These are phyloP conservation scores for Gallinago undulata DNA, from an alignment of 2,113 vertebrate genomes.

Conservation along the genomic window DNA sequence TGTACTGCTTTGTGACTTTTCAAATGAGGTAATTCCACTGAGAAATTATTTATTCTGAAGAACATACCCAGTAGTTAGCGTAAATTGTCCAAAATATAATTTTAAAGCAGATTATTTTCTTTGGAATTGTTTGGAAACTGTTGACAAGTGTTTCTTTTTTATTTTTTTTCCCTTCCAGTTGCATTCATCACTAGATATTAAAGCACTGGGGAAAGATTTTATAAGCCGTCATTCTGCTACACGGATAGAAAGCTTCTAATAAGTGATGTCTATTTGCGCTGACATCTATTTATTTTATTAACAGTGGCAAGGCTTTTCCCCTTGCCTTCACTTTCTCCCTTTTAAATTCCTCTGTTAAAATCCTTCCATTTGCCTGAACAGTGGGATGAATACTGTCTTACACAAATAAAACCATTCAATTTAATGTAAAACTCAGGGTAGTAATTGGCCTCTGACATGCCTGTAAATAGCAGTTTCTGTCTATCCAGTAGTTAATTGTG, in stretches of 20 bases:
- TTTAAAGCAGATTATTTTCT: background rate
- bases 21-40: background rate
- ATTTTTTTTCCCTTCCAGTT: background rate
- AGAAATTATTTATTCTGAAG: background rate
- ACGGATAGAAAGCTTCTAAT: background rate
- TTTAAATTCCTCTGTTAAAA: background rate
- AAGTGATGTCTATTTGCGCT: background rate
- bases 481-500: background rate
- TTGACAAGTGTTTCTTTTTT: background rate
- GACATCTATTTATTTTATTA: conserved; percentile 28
- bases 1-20: background rate
- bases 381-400: background rate
- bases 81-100: background rate
- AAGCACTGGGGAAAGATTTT: background rate
- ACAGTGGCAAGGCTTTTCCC: background rate
- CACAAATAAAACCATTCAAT: background rate
- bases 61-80: background rate
- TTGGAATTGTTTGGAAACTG: background rate
- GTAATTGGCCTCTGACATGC: background rate
- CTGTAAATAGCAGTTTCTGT: background rate
- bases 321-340: background rate
- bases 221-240: background rate
- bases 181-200: background rate
- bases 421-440: background rate
- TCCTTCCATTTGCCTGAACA: background rate